Evolutionary conservation across 2,888 invertebrate species (phyloP), one percentile per base, ranked within the genome.

Genomic region (Lamellibrachia satsuma): DNA sequence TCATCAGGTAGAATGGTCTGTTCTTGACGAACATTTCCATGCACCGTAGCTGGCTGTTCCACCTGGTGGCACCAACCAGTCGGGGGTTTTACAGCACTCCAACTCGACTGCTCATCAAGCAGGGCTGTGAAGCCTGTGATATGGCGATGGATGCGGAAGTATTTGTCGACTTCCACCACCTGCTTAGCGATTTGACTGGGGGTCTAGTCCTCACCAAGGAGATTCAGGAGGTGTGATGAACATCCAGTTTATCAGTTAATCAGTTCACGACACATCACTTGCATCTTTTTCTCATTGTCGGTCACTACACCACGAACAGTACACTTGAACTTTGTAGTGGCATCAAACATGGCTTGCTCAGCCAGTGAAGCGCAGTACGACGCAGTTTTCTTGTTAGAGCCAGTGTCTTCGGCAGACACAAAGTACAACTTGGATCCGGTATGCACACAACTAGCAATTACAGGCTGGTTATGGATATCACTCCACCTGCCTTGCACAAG

Each of bases 371-470:
- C 92, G 57, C 93, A 94, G 92, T 93, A 92, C 7, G n/a, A 52
- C 55, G 93, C 93, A 91, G 92, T 94, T 90, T 93, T 94, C 60
- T 92, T 94, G 92, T 92, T 94, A 8, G 92, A 91, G 15, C 93
- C 93, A 7, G 93, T 92, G 22, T 93, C 92, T 8, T 90, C 52
- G 51, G 92, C 92, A 55, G 92, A 93, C 39, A 93, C 27, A 91
- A 93, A 93, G 92, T 92, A 93, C 6, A 92, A 22, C 15, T 55
- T 55, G 55, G 55, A 8, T 9, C 55, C 55, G 55, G 55, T 55
- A 9, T 55, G 55, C 55, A 1, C 55, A 55, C 55, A 55, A 55
- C 55, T 55, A 55, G 55, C 55, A 55, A 55, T 55, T 7, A 7
- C 55, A 55, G 55, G 55, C 55, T 55, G 55, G 55, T 55, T 55